These are phyloP conservation scores for Caretta caretta DNA, from an alignment of 2,113 vertebrate species.

Conservation along the genomic window DNA sequence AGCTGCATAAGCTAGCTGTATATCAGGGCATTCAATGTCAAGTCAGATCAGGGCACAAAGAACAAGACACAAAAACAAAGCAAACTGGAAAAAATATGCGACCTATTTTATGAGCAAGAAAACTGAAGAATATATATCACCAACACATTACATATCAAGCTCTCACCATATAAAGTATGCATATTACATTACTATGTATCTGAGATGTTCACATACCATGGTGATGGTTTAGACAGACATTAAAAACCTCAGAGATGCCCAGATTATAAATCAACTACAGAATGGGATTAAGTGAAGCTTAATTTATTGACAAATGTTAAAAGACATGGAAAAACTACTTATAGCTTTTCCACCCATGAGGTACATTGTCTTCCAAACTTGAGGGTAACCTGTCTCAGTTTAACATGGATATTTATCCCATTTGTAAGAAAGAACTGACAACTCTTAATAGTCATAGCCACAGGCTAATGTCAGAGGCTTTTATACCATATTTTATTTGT, in stretches of 20 bases:
- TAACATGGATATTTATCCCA: not conserved
- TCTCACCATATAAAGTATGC: not conserved
- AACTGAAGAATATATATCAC: not conserved
- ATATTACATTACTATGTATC: not conserved
- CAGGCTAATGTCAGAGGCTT: not conserved
- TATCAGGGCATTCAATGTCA: not conserved
- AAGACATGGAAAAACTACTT: not conserved
- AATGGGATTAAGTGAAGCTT: not conserved
- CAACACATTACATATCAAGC: not conserved
- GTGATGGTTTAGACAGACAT: not conserved
- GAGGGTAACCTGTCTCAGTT: not conserved
- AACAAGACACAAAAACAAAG: not conserved
- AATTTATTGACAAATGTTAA: not conserved
- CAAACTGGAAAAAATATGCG: not conserved
- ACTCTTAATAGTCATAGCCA: not conserved
- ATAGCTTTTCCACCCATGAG: not conserved
- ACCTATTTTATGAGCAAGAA: not conserved
- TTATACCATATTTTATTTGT: not conserved
- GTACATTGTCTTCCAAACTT: not conserved
- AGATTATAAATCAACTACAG: not conserved
- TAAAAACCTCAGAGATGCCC: not conserved
- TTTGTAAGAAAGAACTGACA: not conserved
- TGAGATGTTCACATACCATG: not conserved
- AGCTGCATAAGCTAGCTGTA: not conserved
- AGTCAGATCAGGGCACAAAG: accelerated